These are phyloP conservation scores for Euzophera pinguis DNA, from an alignment of 2,888 invertebrate species.

Conservation along the genomic window DNA sequence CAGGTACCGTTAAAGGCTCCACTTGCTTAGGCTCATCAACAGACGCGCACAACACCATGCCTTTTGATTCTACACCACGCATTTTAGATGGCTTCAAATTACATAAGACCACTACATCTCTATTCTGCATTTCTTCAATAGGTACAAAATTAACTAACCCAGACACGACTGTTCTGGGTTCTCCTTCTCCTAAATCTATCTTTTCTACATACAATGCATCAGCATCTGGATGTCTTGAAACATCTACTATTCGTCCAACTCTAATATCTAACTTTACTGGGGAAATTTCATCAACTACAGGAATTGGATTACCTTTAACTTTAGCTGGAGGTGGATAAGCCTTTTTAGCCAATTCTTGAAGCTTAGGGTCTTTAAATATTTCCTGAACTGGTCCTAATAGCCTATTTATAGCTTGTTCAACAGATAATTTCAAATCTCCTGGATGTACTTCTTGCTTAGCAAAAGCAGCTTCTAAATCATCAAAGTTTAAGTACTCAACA, in stretches of 20 bases:
- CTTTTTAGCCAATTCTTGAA: constrained; percentile 87
- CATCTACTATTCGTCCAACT: constrained; percentile 91
- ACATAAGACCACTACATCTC: constrained; percentile 94
- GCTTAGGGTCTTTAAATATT: constrained; percentile 87
- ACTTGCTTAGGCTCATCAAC: constrained; percentile 88
- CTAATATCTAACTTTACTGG: constrained; percentile 92
- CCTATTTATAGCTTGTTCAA: constrained; percentile 90
- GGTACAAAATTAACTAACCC: constrained; percentile 96
- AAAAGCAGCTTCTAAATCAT: constrained; percentile 90
- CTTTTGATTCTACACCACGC: constrained; percentile 94
- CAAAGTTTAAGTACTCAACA: constrained; percentile 84
- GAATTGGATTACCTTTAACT: constrained; percentile 62
- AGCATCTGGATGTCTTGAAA: constrained; percentile 93
- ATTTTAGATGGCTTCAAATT: constrained; percentile 98
- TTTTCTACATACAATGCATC: constrained; percentile 95
- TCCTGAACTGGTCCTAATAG: constrained; percentile 94
- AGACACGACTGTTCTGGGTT: constrained; percentile 87
- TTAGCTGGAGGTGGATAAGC: constrained; percentile 92
- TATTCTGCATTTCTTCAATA: constrained; percentile 92
- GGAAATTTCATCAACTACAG: constrained; percentile 78
- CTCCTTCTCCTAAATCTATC: constrained; percentile 91
- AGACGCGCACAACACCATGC: constrained; percentile 96
- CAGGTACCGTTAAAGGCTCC: constrained; percentile 91
- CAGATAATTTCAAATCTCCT: constrained; percentile 93
- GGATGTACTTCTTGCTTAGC: constrained; percentile 92